These are phyloP conservation scores for Centropus unirufus DNA, from an alignment of 2,113 vertebrate species.

Conservation along the genomic window DNA sequence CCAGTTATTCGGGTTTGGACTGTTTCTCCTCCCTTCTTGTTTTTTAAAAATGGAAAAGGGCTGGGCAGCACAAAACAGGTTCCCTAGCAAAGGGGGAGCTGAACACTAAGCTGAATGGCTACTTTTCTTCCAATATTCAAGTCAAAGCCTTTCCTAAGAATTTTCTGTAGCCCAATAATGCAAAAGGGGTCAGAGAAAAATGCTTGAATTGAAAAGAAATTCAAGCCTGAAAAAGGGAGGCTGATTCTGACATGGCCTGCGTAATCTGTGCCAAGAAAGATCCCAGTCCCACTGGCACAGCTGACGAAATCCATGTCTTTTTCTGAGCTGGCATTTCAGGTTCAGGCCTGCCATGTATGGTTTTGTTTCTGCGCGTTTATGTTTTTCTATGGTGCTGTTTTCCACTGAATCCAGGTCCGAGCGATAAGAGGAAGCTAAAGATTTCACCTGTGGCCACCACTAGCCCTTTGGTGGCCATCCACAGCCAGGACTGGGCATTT, in stretches of 20 bases:
- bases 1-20: not conserved
- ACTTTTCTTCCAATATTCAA: not conserved
- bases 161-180: not conserved
- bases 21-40: not conserved
- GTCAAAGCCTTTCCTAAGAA: not conserved
- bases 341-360: not conserved
- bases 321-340: not conserved
- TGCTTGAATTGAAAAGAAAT: not conserved
- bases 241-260: not conserved
- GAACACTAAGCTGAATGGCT: not conserved
- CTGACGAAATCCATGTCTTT: not conserved
- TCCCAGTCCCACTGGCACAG: not conserved
- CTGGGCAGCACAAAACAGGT: not conserved
- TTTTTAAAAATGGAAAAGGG: not conserved
- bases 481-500: rapidly evolving
- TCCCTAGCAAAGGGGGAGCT: not conserved
- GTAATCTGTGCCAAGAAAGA: not conserved
- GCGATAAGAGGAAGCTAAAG: rapidly evolving
- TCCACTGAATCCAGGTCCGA: not conserved
- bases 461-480: not conserved
- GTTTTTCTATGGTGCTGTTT: not conserved
- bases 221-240: not conserved
- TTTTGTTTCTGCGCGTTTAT: not conserved
- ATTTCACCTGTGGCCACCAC: rapidly evolving
- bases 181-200: not conserved